Percentiles rank a stretch among this genome's conserved stretches.
Conservation (phyloP, 2,113 vertebrate species). For the Sporophila hypoxantha region DNA sequence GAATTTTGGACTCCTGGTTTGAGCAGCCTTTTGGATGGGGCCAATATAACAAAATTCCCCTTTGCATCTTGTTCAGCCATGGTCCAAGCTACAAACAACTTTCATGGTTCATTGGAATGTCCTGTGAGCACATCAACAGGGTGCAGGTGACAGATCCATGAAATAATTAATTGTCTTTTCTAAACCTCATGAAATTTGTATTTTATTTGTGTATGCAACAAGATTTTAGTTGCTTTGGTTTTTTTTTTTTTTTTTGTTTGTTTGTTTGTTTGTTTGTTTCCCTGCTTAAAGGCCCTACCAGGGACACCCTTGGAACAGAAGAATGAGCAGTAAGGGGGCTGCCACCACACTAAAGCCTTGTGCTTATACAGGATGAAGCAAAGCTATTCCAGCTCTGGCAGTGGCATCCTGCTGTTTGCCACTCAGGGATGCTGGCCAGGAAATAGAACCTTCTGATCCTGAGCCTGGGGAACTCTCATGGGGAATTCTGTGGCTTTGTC, state of each 20-base stretch:
- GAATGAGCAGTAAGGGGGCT: not conserved
- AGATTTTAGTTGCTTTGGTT: not conserved
- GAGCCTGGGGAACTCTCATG: not conserved
- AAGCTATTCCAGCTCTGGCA: not conserved
- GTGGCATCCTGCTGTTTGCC: not conserved
- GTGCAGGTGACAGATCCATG: not conserved
- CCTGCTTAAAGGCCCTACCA: not conserved
- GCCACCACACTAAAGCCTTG: not conserved
- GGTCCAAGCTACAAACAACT: not conserved
- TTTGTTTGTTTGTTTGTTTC: too few relatives aligned
- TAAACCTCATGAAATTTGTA: not conserved
- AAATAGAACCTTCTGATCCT: not conserved
- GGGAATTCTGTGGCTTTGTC: not conserved
- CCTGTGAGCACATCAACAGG: not conserved
- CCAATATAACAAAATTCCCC: not conserved
- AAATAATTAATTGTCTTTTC: not conserved
- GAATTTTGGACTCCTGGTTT: not conserved
- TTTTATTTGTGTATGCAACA: not conserved
- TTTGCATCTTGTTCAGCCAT: not conserved
- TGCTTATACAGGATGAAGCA: not conserved
- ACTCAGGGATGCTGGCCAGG: not conserved
- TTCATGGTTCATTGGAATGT: not conserved
- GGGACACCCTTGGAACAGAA: not conserved
- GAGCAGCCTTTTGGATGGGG: not conserved
- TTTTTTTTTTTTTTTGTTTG: too few relatives aligned